A percentile compares a stretch with the other conserved stretches of the same genome.
phyloP scores from a whole-genome alignment of 2,888 invertebrate genomes.

The Acanthopleura granulata region DNA sequence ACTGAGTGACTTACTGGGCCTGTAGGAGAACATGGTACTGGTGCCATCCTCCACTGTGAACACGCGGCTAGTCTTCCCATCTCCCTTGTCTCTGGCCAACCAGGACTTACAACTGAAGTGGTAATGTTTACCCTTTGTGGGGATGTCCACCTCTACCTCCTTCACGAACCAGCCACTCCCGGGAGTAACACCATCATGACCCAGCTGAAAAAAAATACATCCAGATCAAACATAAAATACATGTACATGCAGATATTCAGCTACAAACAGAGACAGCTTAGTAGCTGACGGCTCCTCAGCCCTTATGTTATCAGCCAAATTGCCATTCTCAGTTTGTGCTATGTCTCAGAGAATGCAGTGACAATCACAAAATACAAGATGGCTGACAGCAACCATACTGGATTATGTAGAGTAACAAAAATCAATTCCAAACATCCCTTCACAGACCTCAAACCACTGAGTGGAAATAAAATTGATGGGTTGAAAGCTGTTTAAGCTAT shows the following conservation, averaged over 20 bases:
- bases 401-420: too few relatives aligned
- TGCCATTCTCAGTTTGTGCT: too few relatives aligned
- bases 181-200: constrained; percentile 66
- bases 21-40: constrained; percentile 62
- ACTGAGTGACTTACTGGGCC: constrained; percentile 58
- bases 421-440: too few relatives aligned
- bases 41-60: constrained; percentile 64
- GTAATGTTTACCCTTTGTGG: constrained; percentile 67
- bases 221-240: neutral
- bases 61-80: constrained; percentile 63
- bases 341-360: too few relatives aligned
- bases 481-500: too few relatives aligned
- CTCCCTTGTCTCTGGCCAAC: constrained; percentile 66
- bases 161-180: constrained; percentile 68
- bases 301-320: too few relatives aligned
- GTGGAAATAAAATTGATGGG: too few relatives aligned
- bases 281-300: too few relatives aligned
- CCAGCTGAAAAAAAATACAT: constrained; percentile 49
- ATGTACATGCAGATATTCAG: neutral
- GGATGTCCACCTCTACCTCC: constrained; percentile 65
- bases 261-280: too few relatives aligned
- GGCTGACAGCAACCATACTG: too few relatives aligned
- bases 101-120: constrained; percentile 66
- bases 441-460: too few relatives aligned
- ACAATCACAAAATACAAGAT: too few relatives aligned